Conservation (phyloP, 2,113 vertebrate species). For the Fregetta grallaria region DNA sequence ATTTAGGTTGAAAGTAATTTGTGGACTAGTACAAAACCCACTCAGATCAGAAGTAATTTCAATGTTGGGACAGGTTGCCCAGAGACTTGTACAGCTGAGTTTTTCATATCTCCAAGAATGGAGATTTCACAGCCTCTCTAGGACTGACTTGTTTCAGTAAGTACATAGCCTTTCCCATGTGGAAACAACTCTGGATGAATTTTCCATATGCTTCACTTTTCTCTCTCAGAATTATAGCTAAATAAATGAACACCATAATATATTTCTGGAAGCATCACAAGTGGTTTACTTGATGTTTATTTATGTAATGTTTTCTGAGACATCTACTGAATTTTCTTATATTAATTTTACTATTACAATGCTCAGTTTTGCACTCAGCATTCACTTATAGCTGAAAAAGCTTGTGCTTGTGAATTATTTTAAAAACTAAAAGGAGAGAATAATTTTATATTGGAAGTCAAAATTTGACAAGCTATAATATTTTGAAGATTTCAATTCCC, state of each 20-base stretch:
- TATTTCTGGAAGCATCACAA: not conserved
- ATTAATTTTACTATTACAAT: not conserved
- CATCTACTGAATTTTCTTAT: not conserved
- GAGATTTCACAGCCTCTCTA: not conserved
- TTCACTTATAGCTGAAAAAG: not conserved
- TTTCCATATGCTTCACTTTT: not conserved
- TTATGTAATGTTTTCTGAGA: not conserved
- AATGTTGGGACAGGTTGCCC: not conserved
- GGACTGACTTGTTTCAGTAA: not conserved
- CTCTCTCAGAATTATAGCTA: not conserved
- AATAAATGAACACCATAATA: not conserved
- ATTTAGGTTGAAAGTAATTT: not conserved
- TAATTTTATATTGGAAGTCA: not conserved
- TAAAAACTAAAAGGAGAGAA: not conserved
- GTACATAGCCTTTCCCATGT: not conserved
- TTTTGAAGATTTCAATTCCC: not conserved
- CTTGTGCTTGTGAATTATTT: not conserved
- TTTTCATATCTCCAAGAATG: not conserved
- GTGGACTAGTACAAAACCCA: not conserved
- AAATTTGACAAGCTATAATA: not conserved
- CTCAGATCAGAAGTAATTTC: not conserved
- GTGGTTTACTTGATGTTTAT: not conserved
- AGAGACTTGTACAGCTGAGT: not conserved
- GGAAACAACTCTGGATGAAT: not conserved
- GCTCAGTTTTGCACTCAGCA: not conserved